Percentiles rank a stretch among this genome's conserved stretches.
Evolutionary conservation across 2,797 vertebrate genomes (phyloP).

Genomic region (Melanotaenia pygmaea): DNA sequence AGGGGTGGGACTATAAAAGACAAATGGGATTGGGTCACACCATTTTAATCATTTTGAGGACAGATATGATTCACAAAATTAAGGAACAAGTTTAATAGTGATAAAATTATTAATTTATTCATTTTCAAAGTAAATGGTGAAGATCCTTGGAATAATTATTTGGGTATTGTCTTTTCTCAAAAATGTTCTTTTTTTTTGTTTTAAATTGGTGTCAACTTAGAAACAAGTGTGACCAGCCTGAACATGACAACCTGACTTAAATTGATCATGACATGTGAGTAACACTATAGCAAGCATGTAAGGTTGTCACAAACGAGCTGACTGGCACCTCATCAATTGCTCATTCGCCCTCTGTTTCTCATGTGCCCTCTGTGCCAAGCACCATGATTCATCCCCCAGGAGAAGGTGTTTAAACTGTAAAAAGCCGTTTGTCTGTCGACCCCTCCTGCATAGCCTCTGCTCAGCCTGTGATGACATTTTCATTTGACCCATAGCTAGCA

Average conservation of each 20-base stretch:
- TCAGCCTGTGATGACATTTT: slow-evolving; percentile 78
- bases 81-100: too few species aligned
- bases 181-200: not conserved
- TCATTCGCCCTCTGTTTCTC: slow-evolving; percentile 24
- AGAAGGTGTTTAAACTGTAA: slow-evolving; percentile 57
- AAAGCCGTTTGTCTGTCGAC: slow-evolving; percentile 48
- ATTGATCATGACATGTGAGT: slow-evolving; percentile 39
- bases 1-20: too few species aligned
- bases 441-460: slow-evolving; percentile 49
- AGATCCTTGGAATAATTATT: too few species aligned
- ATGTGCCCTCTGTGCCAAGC: slow-evolving; percentile 18
- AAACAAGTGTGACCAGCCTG: slow-evolving; percentile 12
- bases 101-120: too few species aligned
- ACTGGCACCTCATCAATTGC: slow-evolving; percentile 52
- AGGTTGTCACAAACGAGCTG: slow-evolving; percentile 35
- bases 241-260: slow-evolving; percentile 29
- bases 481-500: slow-evolving; percentile 78
- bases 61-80: too few species aligned
- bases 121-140: too few species aligned
- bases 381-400: slow-evolving; percentile 49
- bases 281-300: slow-evolving; percentile 40
- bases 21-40: too few species aligned
- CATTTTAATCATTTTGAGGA: too few species aligned
- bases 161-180: not conserved
- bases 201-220: not conserved